These are phyloP conservation scores for Xenus cinereus DNA, from an alignment of 2,113 vertebrate genomes.

Conservation along the genomic window DNA sequence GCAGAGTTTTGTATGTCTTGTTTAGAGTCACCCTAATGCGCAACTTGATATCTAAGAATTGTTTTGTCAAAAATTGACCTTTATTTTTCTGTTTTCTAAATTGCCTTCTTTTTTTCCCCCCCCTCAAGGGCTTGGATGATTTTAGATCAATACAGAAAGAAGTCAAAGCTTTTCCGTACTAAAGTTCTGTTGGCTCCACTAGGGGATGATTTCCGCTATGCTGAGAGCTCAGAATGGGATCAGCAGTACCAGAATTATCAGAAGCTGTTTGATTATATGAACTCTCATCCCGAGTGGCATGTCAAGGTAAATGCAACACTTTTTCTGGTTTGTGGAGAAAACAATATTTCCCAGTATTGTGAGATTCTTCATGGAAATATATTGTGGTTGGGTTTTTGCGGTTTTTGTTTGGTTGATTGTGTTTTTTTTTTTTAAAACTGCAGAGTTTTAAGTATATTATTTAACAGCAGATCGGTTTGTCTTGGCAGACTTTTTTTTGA, in stretches of 20 bases:
- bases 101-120: not conserved
- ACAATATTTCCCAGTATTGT: not conserved
- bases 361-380: not conserved
- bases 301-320: constrained; percentile 80
- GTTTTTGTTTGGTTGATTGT: not conserved
- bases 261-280: constrained; percentile 89
- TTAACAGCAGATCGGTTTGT: not conserved
- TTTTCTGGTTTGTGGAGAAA: not conserved
- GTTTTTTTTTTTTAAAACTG: not conserved
- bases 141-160: constrained; percentile 93
- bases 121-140: constrained; percentile 81
- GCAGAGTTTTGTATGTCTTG: not conserved
- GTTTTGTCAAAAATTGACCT: not conserved
- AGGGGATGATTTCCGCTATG: constrained; percentile 91
- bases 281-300: constrained; percentile 83
- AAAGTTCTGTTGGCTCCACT: constrained; percentile 86
- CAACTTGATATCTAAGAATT: not conserved
- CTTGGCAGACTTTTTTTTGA: not conserved
- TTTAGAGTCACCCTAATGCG: not conserved
- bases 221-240: constrained; percentile 89
- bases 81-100: not conserved
- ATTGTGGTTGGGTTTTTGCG: not conserved
- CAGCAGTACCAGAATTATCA: constrained; percentile 92
- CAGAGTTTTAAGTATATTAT: not conserved
- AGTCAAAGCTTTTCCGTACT: constrained; percentile 90